Evolutionary conservation across 1,140 invertebrate species (phyloP).

Genomic region (Drosophila ananassae): DNA sequence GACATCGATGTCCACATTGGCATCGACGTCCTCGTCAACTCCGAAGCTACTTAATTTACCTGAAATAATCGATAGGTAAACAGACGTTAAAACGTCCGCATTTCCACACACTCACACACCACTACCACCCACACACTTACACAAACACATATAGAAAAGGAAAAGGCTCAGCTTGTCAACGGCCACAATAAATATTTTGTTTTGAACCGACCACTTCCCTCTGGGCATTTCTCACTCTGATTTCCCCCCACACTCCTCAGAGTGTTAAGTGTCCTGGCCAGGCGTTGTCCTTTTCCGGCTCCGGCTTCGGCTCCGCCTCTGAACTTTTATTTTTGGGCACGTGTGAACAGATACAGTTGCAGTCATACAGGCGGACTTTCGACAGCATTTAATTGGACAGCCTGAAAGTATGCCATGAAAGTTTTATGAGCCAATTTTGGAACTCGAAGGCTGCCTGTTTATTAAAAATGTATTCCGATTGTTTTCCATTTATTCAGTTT

Average conservation of each 20-base stretch:
- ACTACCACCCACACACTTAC: conserved; percentile 6
- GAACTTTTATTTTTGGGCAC: conserved; percentile 42
- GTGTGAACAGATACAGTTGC: conserved; percentile 69
- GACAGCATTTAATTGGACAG: conserved; percentile 18
- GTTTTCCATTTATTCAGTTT: neutral
- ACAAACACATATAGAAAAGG: neutral
- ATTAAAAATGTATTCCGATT: neutral
- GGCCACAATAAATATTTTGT: conserved; percentile 81
- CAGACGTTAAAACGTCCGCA: conserved; percentile 78
- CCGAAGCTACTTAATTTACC: conserved; percentile 80
- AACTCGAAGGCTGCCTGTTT: neutral
- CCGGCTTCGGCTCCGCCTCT: conserved; percentile 21
- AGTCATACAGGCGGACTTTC: neutral
- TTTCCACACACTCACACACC: conserved; percentile 55
- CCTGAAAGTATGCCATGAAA: conserved; percentile 62
- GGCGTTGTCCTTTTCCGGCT: conserved; percentile 22
- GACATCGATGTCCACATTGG: conserved; percentile 48
- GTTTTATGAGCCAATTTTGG: conserved; percentile 4
- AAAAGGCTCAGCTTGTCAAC: conserved; percentile 60
- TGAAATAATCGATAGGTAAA: conserved; percentile 83
- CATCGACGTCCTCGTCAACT: conserved; percentile 42
- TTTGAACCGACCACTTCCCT: conserved; percentile 59
- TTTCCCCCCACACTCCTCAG: conserved; percentile 7
- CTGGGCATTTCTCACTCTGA: conserved; percentile 3
- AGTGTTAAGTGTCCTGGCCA: conserved; percentile 63